These are phyloP conservation scores for Dioctria linearis DNA, from an alignment of 2,888 invertebrate species.

Conservation along the genomic window DNA sequence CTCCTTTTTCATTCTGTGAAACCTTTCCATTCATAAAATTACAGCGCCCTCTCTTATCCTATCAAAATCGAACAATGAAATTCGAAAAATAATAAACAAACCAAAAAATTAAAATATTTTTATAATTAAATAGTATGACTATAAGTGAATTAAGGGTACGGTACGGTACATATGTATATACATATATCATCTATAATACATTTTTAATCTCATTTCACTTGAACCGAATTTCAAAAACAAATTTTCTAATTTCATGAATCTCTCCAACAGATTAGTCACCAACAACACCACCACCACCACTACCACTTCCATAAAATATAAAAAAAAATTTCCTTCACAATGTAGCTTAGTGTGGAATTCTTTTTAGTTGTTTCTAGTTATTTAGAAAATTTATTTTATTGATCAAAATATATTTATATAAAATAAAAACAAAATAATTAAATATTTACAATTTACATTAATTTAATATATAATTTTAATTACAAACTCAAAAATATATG, in stretches of 20 bases:
- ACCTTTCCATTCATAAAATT: slow-evolving; percentile 16
- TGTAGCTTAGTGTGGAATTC: slow-evolving; percentile 15
- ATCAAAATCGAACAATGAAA: slow-evolving; percentile 19
- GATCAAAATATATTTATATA: slow-evolving; percentile 11
- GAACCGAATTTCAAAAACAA: too few species aligned
- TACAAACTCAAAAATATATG: slow-evolving; percentile 34
- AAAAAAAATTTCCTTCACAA: neutral
- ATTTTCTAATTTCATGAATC: too few species aligned
- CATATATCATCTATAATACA: too few species aligned
- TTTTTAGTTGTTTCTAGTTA: slow-evolving; percentile 12
- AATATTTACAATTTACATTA: neutral
- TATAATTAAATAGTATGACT: too few species aligned
- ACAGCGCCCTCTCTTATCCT: slow-evolving; percentile 5
- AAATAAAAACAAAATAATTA: slow-evolving; percentile 13
- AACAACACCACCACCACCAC: too few species aligned
- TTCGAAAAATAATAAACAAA: neutral
- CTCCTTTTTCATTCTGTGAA: neutral
- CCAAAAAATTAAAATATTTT: too few species aligned
- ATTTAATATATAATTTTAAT: slow-evolving; percentile 6
- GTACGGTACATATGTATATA: too few species aligned
- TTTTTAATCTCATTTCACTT: too few species aligned
- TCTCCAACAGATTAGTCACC: too few species aligned
- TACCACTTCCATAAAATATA: neutral
- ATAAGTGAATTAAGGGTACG: too few species aligned
- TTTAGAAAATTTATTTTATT: slow-evolving; percentile 19